Conservation (phyloP, 2,113 vertebrate genomes). For the Sylvia atricapilla region DNA sequence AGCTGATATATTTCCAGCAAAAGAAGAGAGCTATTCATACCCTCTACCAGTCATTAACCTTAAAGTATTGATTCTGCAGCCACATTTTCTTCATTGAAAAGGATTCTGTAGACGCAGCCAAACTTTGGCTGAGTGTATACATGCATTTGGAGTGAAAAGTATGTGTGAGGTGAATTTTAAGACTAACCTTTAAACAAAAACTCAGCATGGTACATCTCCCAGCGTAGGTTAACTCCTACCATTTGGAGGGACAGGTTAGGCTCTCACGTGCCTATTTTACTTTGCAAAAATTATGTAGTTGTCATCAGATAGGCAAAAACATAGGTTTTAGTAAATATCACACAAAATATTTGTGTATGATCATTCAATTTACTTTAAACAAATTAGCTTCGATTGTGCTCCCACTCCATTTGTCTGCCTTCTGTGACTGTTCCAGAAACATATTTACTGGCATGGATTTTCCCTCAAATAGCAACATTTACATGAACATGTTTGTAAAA, state of each 20-base stretch:
- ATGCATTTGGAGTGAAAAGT: not conserved
- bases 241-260: not conserved
- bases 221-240: not conserved
- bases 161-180: not conserved
- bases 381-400: slow-evolving; percentile 49
- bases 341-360: slow-evolving; percentile 11
- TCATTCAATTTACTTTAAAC: slow-evolving; percentile 38
- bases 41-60: not conserved
- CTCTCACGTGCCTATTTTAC: not conserved
- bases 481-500: not conserved
- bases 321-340: not conserved
- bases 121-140: not conserved
- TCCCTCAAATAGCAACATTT: slow-evolving; percentile 15
- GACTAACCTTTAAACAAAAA: not conserved
- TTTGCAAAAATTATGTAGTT: not conserved
- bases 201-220: not conserved
- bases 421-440: slow-evolving; percentile 39
- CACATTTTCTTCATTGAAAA: slow-evolving; percentile 33
- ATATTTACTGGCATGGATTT: slow-evolving; percentile 38
- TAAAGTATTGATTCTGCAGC: slow-evolving; percentile 3
- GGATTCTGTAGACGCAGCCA: not conserved
- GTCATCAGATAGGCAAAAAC: not conserved
- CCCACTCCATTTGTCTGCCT: slow-evolving; percentile 42
- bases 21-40: not conserved
- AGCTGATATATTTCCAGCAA: not conserved